Evolutionary conservation across 2,113 vertebrate genomes (phyloP).

Genomic region (Melanocharis versteri): DNA sequence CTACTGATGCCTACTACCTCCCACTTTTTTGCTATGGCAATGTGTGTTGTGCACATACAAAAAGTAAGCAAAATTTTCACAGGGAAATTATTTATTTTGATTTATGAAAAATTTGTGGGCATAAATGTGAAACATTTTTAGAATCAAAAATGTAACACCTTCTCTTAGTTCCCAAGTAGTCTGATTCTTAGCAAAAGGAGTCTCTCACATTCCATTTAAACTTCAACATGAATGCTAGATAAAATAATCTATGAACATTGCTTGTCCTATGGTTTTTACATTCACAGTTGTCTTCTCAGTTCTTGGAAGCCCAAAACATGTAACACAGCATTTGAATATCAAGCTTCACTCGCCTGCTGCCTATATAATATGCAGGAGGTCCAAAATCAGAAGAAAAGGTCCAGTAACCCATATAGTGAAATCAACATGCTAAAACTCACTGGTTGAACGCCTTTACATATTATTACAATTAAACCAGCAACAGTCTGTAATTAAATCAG

Average conservation of each 20-base stretch:
- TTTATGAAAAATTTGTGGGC: background rate
- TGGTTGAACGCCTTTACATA: background rate
- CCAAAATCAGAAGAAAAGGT: background rate
- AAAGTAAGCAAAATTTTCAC: background rate
- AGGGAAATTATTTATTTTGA: background rate
- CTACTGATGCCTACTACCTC: background rate
- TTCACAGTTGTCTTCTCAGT: background rate
- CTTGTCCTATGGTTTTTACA: background rate
- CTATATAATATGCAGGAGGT: rapidly evolving
- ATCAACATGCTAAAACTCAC: background rate
- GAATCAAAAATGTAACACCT: background rate
- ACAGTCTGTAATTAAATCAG: background rate
- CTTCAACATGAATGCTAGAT: background rate
- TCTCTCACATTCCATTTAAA: background rate
- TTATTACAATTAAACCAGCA: background rate
- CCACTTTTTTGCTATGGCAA: background rate
- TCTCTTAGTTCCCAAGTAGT: background rate
- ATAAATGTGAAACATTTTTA: background rate
- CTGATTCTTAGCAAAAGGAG: background rate
- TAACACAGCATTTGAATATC: background rate
- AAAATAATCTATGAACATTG: background rate
- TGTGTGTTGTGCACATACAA: background rate
- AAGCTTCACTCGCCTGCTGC: background rate
- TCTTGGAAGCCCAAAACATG: background rate
- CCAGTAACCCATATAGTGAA: background rate